Evolutionary conservation across 64 coral and sea anemone species (phyloP).

Genomic region (Hydrozoanthus tunicans): DNA sequence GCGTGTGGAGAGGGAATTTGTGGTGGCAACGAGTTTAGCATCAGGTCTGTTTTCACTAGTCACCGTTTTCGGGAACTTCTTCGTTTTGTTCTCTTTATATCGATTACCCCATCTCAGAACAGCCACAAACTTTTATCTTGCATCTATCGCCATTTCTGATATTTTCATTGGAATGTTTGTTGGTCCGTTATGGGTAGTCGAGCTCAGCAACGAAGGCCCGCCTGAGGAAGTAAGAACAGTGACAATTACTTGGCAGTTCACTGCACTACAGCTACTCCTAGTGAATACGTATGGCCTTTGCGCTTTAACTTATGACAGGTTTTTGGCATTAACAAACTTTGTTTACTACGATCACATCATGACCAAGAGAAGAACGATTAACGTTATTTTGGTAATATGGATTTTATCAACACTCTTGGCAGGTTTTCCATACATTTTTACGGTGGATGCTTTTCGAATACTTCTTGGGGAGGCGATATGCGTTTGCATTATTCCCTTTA

Average conservation of each 20-base stretch:
- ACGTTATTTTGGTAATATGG: slow-evolving; percentile 24
- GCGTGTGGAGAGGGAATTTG: neutral
- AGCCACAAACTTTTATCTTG: slow-evolving; percentile 27
- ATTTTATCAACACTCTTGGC: slow-evolving; percentile 44
- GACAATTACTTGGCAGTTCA: neutral
- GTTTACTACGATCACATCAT: neutral
- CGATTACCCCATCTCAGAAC: neutral
- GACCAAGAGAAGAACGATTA: slow-evolving; percentile 10
- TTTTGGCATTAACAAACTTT: neutral
- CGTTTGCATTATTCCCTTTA: neutral
- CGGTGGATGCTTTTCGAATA: neutral
- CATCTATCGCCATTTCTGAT: slow-evolving; percentile 37
- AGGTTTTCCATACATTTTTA: slow-evolving; percentile 6
- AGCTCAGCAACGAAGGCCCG: neutral
- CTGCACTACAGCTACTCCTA: neutral
- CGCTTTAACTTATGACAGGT: slow-evolving; percentile 43
- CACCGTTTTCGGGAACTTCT: slow-evolving; percentile 7
- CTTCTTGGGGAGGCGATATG: neutral
- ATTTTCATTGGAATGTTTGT: slow-evolving; percentile 21
- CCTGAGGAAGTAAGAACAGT: neutral
- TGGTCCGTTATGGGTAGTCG: slow-evolving; percentile 19
- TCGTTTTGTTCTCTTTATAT: neutral
- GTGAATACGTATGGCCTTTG: slow-evolving; percentile 28
- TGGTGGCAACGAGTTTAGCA: neutral
- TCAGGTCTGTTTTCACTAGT: neutral